Evolutionary conservation across 1,140 invertebrate species (phyloP).

Genomic region (Batillaria attramentaria): DNA sequence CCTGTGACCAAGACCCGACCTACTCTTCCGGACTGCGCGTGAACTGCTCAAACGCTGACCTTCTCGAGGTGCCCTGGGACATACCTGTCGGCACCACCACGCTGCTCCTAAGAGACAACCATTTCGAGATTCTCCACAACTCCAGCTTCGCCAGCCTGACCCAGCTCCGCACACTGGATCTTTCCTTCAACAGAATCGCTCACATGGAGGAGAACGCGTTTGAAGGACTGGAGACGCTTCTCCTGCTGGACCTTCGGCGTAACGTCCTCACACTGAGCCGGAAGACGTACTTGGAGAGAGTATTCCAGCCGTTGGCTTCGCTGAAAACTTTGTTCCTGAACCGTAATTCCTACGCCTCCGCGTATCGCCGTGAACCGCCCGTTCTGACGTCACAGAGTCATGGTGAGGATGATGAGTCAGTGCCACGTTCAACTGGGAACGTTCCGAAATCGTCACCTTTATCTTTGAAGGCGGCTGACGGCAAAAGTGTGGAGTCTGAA

Average conservation of each 20-base stretch:
- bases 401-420: background rate
- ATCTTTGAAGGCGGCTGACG: background rate
- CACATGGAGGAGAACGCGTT: background rate
- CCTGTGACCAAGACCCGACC: background rate
- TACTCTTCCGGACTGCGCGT: background rate
- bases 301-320: background rate
- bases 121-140: background rate
- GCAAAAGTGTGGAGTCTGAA: background rate
- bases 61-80: background rate
- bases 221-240: background rate
- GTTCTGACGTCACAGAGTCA: background rate
- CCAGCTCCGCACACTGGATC: slow-evolving; percentile 1
- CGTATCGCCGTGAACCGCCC: background rate
- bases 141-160: background rate
- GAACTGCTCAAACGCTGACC: background rate
- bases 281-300: background rate
- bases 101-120: background rate
- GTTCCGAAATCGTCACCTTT: background rate
- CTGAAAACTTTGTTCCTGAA: background rate
- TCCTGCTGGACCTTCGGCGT: background rate
- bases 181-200: background rate
- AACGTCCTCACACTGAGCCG: background rate
- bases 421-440: background rate
- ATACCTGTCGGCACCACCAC: background rate
- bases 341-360: background rate